A percentile compares a stretch with the other conserved stretches of the same genome.
phyloP scores from a whole-genome alignment of 1,140 invertebrate species.

The Musca domestica region DNA sequence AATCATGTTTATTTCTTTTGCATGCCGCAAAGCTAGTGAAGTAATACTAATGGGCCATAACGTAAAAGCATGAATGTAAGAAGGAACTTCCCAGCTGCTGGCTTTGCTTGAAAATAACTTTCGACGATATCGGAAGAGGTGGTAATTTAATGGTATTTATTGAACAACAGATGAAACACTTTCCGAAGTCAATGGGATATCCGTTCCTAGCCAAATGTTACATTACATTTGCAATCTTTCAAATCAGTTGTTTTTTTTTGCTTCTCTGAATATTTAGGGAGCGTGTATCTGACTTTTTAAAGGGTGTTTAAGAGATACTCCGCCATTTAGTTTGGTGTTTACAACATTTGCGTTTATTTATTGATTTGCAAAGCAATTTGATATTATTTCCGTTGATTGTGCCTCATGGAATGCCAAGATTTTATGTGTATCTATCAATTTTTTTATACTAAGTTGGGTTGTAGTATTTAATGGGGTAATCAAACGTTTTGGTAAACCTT shows the following conservation, averaged over 20 bases:
- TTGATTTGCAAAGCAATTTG: slow-evolving; percentile 9
- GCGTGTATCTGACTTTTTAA: not conserved
- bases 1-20: not conserved
- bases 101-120: no score
- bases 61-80: no score
- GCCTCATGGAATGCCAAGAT: no score
- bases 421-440: no score
- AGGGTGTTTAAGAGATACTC: no score
- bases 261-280: not conserved
- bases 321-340: slow-evolving; percentile 7
- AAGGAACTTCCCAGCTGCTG: no score
- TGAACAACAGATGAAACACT: not conserved
- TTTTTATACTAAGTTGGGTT: no score
- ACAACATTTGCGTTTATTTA: slow-evolving; percentile 18
- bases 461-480: no score
- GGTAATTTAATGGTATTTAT: slow-evolving; percentile 15
- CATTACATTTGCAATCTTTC: not conserved
- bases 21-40: not conserved
- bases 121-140: not conserved
- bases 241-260: not conserved
- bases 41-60: no score
- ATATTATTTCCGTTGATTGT: not conserved
- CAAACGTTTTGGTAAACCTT: no score
- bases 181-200: slow-evolving; percentile 7
- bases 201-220: slow-evolving; percentile 5